Conservation (phyloP, 1,140 invertebrate species). For the Venustaconcha ellipsiformis region DNA sequence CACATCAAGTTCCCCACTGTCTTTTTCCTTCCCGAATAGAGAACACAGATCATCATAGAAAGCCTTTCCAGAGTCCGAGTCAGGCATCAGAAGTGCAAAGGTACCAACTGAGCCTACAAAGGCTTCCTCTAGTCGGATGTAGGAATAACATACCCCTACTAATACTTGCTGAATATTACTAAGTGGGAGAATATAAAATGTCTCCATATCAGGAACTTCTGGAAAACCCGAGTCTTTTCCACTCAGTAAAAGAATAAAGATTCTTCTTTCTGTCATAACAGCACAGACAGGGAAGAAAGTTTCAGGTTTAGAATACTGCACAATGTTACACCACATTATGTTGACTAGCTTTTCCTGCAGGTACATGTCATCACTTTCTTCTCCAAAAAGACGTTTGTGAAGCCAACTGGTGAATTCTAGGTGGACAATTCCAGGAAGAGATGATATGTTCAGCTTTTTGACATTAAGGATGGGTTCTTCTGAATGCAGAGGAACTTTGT, state of each 20-base stretch:
- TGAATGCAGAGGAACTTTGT: too few species aligned
- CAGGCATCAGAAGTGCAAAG: slow-evolving; percentile 55
- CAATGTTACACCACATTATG: slow-evolving; percentile 60
- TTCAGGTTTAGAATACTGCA: slow-evolving; percentile 51
- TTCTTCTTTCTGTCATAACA: slow-evolving; percentile 55
- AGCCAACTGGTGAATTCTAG: slow-evolving; percentile 44
- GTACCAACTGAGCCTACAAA: slow-evolving; percentile 60
- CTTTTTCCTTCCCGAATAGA: slow-evolving; percentile 10
- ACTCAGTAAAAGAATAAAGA: slow-evolving; percentile 59
- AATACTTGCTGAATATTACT: slow-evolving; percentile 61
- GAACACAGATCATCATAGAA: slow-evolving; percentile 43
- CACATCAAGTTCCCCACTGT: slow-evolving; percentile 35
- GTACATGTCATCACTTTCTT: neutral
- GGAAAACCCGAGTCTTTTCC: slow-evolving; percentile 38
- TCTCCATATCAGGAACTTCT: slow-evolving; percentile 50
- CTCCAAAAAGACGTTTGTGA: slow-evolving; percentile 40
- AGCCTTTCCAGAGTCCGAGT: slow-evolving; percentile 43
- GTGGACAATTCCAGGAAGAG: slow-evolving; percentile 41
- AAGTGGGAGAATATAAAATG: slow-evolving; percentile 57
- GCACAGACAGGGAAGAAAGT: slow-evolving; percentile 52
- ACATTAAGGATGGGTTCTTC: too few species aligned
- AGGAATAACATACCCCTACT: slow-evolving; percentile 57
- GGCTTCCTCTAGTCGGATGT: slow-evolving; percentile 60
- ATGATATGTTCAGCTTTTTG: slow-evolving; percentile 26
- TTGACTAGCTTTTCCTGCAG: slow-evolving; percentile 40